Percentiles rank a stretch among this genome's conserved stretches.
These are phyloP conservation scores for Sesia apiformis DNA, from an alignment of 2,888 invertebrate genomes.

Conservation along the genomic window DNA sequence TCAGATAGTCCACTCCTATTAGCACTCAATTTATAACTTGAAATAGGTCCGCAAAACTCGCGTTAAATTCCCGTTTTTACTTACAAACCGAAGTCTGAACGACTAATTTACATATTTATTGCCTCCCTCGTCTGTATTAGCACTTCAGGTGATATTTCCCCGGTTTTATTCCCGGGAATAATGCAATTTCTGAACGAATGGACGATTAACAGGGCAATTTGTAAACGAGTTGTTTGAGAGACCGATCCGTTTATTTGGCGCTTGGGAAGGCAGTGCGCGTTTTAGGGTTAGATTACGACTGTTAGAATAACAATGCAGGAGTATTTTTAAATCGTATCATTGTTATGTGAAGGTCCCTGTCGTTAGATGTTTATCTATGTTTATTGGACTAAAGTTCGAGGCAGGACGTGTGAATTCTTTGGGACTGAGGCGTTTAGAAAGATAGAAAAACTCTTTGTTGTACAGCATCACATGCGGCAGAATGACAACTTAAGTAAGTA, in stretches of 20 bases:
- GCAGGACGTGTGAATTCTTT: too few relatives aligned
- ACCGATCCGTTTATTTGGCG: not conserved
- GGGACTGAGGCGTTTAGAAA: too few relatives aligned
- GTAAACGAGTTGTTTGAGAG: slow-evolving; percentile 9
- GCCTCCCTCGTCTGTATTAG: slow-evolving; percentile 11
- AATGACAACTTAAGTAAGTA: too few relatives aligned
- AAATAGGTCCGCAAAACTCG: not conserved
- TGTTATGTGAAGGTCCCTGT: too few relatives aligned
- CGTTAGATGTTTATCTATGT: too few relatives aligned
- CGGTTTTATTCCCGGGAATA: slow-evolving; percentile 9
- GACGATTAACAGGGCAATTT: slow-evolving; percentile 14
- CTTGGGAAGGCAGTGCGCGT: not conserved
- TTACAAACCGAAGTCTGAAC: slow-evolving; percentile 2
- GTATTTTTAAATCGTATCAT: too few relatives aligned
- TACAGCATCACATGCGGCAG: too few relatives aligned
- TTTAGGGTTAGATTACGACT: too few relatives aligned
- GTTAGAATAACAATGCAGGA: too few relatives aligned
- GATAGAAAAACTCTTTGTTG: too few relatives aligned
- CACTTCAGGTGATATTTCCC: slow-evolving; percentile 5
- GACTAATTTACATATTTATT: slow-evolving; percentile 7
- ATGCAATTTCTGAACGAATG: slow-evolving; percentile 14
- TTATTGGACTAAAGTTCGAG: too few relatives aligned
- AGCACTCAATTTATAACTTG: not conserved
- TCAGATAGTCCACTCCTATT: not conserved
- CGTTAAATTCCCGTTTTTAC: slow-evolving; percentile 4